Base-by-base conservation (phyloP, 2,113 vertebrate genomes). In the Alethe castanea region DNA sequence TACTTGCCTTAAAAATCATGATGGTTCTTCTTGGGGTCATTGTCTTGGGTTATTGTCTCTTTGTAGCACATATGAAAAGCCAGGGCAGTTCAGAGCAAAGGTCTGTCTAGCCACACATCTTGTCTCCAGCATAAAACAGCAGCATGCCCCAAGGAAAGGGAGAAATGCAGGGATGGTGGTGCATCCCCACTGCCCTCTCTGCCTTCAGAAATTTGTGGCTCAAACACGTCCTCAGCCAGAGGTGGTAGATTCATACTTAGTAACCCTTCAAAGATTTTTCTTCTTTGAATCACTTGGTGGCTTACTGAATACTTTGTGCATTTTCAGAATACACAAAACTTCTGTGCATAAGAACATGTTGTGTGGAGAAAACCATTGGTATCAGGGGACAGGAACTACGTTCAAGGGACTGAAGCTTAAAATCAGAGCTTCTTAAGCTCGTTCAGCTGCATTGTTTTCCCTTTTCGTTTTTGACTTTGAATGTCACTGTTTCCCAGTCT, bases 1-100 rank as follows among this genome's bases (percentile, higher is more conserved):
- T 28, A 28, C 45, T 77, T 73, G 25, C 35, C 65, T 91, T 85
- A 65, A 81, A 92, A 94, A 79, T 44, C 56, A 64, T 42, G 28
- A 62, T 84, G 13, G 19, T 79, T 60, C 24, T 62, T 26, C 42
- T 42, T 45, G 62, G 15, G 24, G 72, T 82, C 31, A 36, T n/a
- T n/a, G n/a, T n/a, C n/a, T n/a, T n/a, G n/a, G n/a, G 79, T 47
- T 0, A 0, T 56, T 59, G 45, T 60, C 47, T 71, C 65, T 70
- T 80, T 44, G 50, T n/a, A 62, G 64, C 7, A 45, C 6, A 8
- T 3, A 29, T 11, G 57, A 67, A 73, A 57, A 80, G 57, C 48
- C 65, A 79, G 65, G 54, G 65, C 61, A 56, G 56, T 15, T 79
- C 69, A 53, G 50, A 72, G 64, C 45, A 54, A 84, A 81, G 83